Evolutionary conservation across 2,888 invertebrate genomes (phyloP), one percentile per base, ranked within the genome.

Genomic region (Julus scandinavius): DNA sequence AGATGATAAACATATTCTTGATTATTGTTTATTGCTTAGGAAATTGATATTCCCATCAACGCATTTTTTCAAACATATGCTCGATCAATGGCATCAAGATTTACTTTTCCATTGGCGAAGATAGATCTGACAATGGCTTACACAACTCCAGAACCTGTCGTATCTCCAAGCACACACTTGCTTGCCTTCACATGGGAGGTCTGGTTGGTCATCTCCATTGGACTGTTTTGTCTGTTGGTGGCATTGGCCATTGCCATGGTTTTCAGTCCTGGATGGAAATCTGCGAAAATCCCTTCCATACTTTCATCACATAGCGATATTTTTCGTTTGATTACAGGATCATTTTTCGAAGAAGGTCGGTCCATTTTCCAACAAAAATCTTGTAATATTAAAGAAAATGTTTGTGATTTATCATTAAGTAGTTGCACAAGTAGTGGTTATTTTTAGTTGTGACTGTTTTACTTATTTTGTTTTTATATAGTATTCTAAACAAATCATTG

Each of bases 271-370:
- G 45, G 38, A 15, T 80, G 54, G 84, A 88, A 84, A 38, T 41
- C 40, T 11, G 50, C n/a, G 1, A 17, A 50, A 50, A 50, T 38
- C n/a, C 83, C 41, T 0, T 88, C 85, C 3, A n/a, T 45, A n/a
- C 29, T 20, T 49, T 4, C 13, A 49, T 40, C 20, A 0, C 88
- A 88, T 17, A 80, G 38, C 17, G 38, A 58, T n/a, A 13, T 0
- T 17, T 85, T 88, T 49, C 49, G 88, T 29, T 41, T 49, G 45
- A 9, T 88, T 5, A 88, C 88, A 13, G 85, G 85, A n/a, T 41
- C 88, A 20, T 88, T 85, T 63, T 58, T 88, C 9, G 88, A 88
- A 49, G 88, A 88, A 88, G 88, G 88, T 88, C 38, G 38, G 38
- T 80, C 72, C 29, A 72, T 20, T 72, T 29, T 13, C 29, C 29